These are phyloP conservation scores for Brachypterus glaber DNA, from an alignment of 2,888 invertebrate species.

Conservation along the genomic window DNA sequence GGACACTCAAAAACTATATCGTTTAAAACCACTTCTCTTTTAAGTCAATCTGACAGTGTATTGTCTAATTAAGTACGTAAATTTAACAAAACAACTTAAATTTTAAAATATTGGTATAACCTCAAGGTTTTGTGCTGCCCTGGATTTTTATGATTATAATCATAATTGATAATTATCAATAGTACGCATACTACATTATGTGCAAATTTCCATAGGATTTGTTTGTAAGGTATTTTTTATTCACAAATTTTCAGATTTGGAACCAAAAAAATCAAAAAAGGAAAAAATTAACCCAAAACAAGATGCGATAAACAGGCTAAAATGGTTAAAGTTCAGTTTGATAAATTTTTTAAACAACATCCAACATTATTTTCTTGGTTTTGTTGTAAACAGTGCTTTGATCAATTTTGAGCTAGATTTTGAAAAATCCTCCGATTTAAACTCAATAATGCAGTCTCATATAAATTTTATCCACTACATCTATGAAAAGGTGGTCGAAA, in stretches of 20 bases:
- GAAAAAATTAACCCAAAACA: background rate
- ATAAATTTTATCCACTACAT: slow-evolving; percentile 30
- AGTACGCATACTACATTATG: background rate
- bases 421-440: slow-evolving; percentile 33
- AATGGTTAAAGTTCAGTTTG: slow-evolving; percentile 31
- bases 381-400: slow-evolving; percentile 28
- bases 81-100: no score
- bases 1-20: no score
- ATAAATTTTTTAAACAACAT: slow-evolving; percentile 32
- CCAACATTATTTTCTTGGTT: slow-evolving; percentile 37
- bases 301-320: slow-evolving; percentile 20
- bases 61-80: no score
- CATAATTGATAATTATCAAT: slow-evolving; percentile 1
- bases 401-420: slow-evolving; percentile 32
- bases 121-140: no score
- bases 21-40: no score
- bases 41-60: no score
- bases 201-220: background rate
- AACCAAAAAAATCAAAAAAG: slow-evolving; percentile 17
- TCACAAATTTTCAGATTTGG: slow-evolving; percentile 25
- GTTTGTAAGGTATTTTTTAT: slow-evolving; percentile 2
- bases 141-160: no score
- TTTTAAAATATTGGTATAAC: no score
- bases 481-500: slow-evolving; percentile 23
- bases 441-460: slow-evolving; percentile 31